Percentiles rank a stretch among this genome's conserved stretches.
phyloP scores from a whole-genome alignment of 2,888 invertebrate genomes.

The Gymnocheta viridis region DNA sequence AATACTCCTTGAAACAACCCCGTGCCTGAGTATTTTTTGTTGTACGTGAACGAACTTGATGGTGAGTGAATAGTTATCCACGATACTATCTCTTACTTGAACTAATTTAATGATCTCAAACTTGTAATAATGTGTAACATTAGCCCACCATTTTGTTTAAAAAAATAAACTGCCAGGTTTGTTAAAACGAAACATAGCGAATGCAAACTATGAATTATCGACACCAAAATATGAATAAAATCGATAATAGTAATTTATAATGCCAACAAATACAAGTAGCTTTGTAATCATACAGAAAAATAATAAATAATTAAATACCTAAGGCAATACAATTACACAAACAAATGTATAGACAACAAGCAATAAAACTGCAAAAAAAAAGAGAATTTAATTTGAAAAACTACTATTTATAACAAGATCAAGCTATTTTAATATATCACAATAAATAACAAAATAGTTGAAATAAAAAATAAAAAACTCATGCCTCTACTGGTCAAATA shows the following conservation, averaged over 20 bases:
- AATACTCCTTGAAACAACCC: too few species aligned
- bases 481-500: constrained; percentile 14
- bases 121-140: not conserved
- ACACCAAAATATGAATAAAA: constrained; percentile 52
- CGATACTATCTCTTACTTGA: too few species aligned
- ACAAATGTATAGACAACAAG: constrained; percentile 16
- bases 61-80: too few species aligned
- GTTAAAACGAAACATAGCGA: not conserved
- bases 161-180: not conserved
- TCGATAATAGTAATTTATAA: constrained; percentile 67
- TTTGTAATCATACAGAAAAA: constrained; percentile 52
- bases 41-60: too few species aligned
- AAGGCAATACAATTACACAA: constrained; percentile 60
- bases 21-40: too few species aligned
- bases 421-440: constrained; percentile 58
- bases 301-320: constrained; percentile 59
- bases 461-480: constrained; percentile 24
- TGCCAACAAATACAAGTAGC: constrained; percentile 67
- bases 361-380: constrained; percentile 21
- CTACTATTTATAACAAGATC: constrained; percentile 56
- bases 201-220: constrained; percentile 58
- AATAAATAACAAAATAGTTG: constrained; percentile 45
- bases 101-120: not conserved
- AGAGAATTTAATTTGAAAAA: not conserved
- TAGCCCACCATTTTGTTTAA: not conserved